Evolutionary conservation across 2,113 vertebrate genomes (phyloP).

Genomic region (Cavia aperea): DNA sequence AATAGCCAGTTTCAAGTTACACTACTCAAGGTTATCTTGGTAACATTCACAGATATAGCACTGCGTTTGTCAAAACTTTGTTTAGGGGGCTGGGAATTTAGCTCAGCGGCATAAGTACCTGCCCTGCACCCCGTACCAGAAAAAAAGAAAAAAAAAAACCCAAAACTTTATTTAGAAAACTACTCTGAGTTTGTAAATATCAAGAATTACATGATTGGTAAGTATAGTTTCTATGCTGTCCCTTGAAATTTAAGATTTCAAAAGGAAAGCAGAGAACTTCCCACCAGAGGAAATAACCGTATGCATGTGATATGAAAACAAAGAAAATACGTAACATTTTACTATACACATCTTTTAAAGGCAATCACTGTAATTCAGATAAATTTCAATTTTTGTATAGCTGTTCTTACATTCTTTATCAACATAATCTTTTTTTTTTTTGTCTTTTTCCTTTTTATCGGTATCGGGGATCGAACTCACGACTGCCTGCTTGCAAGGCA

Average conservation of each 20-base stretch:
- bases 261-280: conserved; percentile 15
- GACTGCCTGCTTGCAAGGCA: no score
- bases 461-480: no score
- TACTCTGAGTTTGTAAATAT: conserved; percentile 1
- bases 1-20: background rate
- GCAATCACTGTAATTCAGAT: conserved; percentile 71
- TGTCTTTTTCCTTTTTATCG: no score
- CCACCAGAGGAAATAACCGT: conserved; percentile 44
- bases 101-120: no score
- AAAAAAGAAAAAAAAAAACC: no score
- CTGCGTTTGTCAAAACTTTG: background rate
- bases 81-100: background rate
- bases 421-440: conserved; percentile 18
- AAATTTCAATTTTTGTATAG: conserved; percentile 23
- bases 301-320: conserved; percentile 39
- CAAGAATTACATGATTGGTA: background rate
- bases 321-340: conserved; percentile 57
- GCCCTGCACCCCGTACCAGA: no score
- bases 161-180: no score
- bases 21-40: background rate
- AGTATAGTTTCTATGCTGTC: background rate
- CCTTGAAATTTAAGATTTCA: conserved; percentile 2
- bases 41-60: background rate
- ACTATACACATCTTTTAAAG: conserved; percentile 61
- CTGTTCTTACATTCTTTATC: conserved; percentile 52